Percentiles rank a stretch among this genome's conserved stretches.
These are phyloP conservation scores for Mixornis gularis DNA, from an alignment of 2,113 vertebrate species.

Conservation along the genomic window DNA sequence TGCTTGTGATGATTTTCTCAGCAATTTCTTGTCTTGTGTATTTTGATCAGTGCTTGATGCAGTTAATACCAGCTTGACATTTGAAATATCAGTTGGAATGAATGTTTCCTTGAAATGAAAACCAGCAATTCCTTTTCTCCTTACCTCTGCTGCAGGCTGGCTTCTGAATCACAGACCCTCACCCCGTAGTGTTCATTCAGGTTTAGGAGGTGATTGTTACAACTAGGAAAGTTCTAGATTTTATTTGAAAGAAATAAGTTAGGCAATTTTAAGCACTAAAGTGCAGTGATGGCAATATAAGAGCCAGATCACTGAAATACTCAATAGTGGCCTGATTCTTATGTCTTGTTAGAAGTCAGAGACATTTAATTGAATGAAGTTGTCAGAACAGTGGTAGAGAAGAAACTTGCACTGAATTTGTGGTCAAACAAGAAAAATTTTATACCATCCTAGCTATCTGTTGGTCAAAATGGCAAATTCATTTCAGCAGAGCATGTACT, in stretches of 20 bases:
- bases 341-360: background rate
- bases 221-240: background rate
- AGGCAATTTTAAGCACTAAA: background rate
- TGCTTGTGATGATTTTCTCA: conserved; percentile 15
- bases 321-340: background rate
- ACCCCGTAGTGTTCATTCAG: background rate
- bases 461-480: background rate
- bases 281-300: background rate
- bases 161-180: background rate
- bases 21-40: background rate
- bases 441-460: background rate
- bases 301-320: background rate
- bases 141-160: background rate
- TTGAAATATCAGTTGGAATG: background rate
- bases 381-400: background rate
- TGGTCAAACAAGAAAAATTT: background rate
- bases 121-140: background rate
- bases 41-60: conserved; percentile 38
- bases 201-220: background rate
- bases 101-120: background rate
- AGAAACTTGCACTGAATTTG: background rate
- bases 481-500: background rate
- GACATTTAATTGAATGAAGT: background rate
- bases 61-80: conserved; percentile 27
- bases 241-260: background rate